Conservation (phyloP, 2,797 vertebrate genomes). For the Triplophysa yarkandensis region DNA sequence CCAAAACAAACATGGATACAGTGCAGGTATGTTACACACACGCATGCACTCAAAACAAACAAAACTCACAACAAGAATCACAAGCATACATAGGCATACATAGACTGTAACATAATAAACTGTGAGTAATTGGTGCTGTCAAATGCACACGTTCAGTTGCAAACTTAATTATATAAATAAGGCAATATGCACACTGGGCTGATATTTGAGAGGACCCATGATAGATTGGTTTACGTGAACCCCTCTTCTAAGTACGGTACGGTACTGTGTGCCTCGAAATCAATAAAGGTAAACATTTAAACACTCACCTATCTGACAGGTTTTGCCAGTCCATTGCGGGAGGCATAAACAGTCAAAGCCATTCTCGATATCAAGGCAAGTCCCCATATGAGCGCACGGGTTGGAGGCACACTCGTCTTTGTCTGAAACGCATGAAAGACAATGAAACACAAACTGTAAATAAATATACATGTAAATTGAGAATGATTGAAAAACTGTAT, state of each 20-base stretch:
- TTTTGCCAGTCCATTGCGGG: conserved; percentile 89
- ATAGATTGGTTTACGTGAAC: background rate
- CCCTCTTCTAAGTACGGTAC: too few relatives aligned
- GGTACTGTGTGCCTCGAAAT: background rate
- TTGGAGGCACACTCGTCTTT: conserved; percentile 88
- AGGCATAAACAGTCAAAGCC: conserved; percentile 91
- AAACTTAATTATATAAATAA: conserved; percentile 49
- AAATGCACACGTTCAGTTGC: conserved; percentile 37
- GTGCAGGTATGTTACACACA: background rate
- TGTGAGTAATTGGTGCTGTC: conserved; percentile 20
- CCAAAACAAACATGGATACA: conserved; percentile 3
- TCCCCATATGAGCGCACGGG: conserved; percentile 88
- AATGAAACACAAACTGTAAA: background rate
- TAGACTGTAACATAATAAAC: conserved; percentile 15
- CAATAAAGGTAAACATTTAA: conserved; percentile 13
- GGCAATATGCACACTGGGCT: conserved; percentile 40
- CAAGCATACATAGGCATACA: conserved; percentile 9
- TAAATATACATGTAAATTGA: background rate
- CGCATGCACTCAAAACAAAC: background rate
- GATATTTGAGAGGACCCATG: conserved; percentile 21
- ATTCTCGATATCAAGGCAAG: conserved; percentile 88
- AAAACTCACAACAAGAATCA: background rate
- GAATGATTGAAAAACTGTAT: background rate
- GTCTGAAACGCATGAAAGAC: conserved; percentile 71
- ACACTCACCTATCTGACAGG: conserved; percentile 90